These are phyloP conservation scores for Acrocephalus kingi DNA, from an alignment of 2,113 vertebrate species.

Conservation along the genomic window DNA sequence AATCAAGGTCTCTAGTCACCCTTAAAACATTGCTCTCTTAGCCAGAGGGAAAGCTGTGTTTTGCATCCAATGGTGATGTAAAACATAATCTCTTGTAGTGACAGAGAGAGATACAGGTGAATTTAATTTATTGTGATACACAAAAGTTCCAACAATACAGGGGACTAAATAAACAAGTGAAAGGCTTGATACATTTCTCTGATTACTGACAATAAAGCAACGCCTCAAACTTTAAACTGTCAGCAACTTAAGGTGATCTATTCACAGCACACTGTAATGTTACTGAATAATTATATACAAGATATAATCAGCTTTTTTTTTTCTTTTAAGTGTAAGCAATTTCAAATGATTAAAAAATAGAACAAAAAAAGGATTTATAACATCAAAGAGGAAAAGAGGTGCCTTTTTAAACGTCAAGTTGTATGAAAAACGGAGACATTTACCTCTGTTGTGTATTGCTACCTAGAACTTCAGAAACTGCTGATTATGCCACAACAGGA, in stretches of 20 bases:
- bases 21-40: not conserved
- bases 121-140: not conserved
- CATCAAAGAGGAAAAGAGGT: slow-evolving; percentile 2
- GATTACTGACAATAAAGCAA: slow-evolving; percentile 4
- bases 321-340: not conserved
- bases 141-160: not conserved
- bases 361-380: slow-evolving; percentile 20
- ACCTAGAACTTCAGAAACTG: slow-evolving; percentile 15
- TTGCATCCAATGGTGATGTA: not conserved
- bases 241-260: not conserved
- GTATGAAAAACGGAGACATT: not conserved
- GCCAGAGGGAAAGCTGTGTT: not conserved
- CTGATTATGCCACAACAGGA: not conserved
- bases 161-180: not conserved
- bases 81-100: not conserved
- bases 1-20: slow-evolving; percentile 2
- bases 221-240: not conserved
- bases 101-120: not conserved
- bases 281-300: not conserved
- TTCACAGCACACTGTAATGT: not conserved
- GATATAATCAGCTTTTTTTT: slow-evolving; percentile 28
- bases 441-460: not conserved
- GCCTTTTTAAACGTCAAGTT: not conserved
- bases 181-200: not conserved
- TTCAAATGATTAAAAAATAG: slow-evolving; percentile 14